These are phyloP conservation scores for Odontomyia ornata DNA, from an alignment of 2,888 invertebrate genomes.

Conservation along the genomic window DNA sequence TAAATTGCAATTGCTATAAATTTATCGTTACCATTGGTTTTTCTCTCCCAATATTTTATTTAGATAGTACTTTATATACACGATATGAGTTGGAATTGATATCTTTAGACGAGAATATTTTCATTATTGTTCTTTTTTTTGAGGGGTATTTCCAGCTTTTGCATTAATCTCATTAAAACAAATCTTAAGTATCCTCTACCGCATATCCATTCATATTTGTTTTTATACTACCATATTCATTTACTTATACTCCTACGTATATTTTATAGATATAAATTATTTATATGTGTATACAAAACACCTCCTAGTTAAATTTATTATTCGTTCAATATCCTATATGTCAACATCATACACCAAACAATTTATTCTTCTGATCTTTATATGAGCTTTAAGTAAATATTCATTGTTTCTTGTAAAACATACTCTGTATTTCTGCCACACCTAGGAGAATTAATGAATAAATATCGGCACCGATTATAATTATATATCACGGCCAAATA, in stretches of 20 bases:
- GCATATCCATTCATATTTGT: conserved; percentile 2
- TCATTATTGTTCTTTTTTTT: background rate
- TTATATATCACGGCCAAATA: too few relatives aligned
- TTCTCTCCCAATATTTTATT: conserved; percentile 14
- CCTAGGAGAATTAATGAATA: too few relatives aligned
- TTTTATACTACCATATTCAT: background rate
- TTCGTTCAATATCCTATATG: background rate
- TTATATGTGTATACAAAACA: conserved; percentile 29
- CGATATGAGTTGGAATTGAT: conserved; percentile 32
- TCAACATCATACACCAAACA: too few relatives aligned
- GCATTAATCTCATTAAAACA: conserved; percentile 7
- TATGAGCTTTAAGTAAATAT: too few relatives aligned
- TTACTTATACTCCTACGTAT: conserved; percentile 12
- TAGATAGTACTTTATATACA: background rate
- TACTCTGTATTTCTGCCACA: too few relatives aligned
- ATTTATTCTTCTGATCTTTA: too few relatives aligned
- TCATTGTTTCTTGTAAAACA: too few relatives aligned
- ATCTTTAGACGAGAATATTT: background rate
- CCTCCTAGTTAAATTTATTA: conserved; percentile 17
- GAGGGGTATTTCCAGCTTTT: background rate
- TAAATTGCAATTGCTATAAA: background rate
- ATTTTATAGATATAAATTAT: conserved; percentile 19
- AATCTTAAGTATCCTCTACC: conserved; percentile 17
- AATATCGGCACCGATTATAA: too few relatives aligned
- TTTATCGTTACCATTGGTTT: background rate